phyloP scores from a whole-genome alignment of 2,888 invertebrate species.

The Lamellibrachia columna region DNA sequence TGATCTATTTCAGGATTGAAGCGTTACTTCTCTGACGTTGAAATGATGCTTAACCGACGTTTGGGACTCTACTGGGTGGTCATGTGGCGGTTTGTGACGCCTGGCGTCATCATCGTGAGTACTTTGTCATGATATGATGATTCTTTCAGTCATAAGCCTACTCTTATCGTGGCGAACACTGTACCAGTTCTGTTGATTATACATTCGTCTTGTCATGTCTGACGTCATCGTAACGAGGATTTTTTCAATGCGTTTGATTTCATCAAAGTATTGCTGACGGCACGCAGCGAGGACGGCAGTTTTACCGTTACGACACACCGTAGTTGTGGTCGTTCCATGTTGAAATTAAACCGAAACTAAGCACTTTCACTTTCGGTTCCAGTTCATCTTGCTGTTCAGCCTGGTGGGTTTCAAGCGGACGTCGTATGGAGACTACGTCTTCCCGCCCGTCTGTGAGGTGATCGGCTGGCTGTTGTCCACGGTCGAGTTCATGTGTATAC shows the following conservation, averaged over 20 bases:
- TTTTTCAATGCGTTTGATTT: background rate
- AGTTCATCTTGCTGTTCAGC: constrained; percentile 80
- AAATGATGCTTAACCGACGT: constrained; percentile 73
- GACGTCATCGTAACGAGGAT: background rate
- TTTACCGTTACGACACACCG: too few relatives aligned
- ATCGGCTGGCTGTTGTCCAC: constrained; percentile 79
- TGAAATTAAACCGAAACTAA: background rate
- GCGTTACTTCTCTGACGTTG: constrained; percentile 62
- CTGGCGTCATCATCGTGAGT: constrained; percentile 77
- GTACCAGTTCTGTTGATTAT: background rate
- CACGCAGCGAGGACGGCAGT: too few relatives aligned
- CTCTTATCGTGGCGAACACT: background rate
- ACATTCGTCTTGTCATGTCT: background rate
- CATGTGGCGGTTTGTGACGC: constrained; percentile 78
- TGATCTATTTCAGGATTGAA: background rate
- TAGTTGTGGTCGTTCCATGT: too few relatives aligned
- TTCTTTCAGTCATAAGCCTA: too few relatives aligned
- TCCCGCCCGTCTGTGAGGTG: constrained; percentile 78
- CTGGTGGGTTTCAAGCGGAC: constrained; percentile 75
- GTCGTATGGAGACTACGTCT: constrained; percentile 74
- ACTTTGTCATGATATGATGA: background rate
- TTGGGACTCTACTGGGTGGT: constrained; percentile 77
- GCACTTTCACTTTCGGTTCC: constrained; percentile 34
- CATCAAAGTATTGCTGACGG: too few relatives aligned
- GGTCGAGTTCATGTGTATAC: constrained; percentile 76